Conservation (phyloP, 2,797 vertebrate species). For the Odontamblyopus rebecca region DNA sequence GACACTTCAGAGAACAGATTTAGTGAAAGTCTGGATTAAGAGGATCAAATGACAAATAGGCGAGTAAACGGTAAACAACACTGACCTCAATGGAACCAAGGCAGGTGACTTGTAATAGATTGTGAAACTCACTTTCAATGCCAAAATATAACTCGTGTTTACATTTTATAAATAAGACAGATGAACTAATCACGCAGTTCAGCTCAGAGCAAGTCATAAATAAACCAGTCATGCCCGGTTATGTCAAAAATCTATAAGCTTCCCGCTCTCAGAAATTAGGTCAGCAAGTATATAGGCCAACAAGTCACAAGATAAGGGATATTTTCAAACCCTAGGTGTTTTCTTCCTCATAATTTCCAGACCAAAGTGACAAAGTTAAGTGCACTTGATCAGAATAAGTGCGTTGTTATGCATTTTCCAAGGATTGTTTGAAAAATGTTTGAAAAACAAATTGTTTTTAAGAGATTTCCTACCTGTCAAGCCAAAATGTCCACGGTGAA, state of each 20-base stretch:
- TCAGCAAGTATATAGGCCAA: conserved; percentile 38
- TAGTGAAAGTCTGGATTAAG: conserved; percentile 18
- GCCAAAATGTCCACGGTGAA: conserved; percentile 94
- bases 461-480: conserved; percentile 84
- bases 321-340: neutral
- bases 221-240: conserved; percentile 11
- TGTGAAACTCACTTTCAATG: conserved; percentile 31
- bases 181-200: neutral
- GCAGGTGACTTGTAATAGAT: conserved; percentile 35
- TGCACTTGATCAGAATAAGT: conserved; percentile 1
- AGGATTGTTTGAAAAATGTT: neutral
- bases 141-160: neutral
- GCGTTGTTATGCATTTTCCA: conserved; percentile 45
- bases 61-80: conserved; percentile 72
- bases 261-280: conserved; percentile 46
- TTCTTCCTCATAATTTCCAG: neutral
- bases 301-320: conserved; percentile 7
- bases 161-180: neutral
- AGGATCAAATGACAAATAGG: conserved; percentile 62
- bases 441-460: conserved; percentile 12
- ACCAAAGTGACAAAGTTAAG: neutral
- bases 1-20: conserved; percentile 20
- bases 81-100: conserved; percentile 62
- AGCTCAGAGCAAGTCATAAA: neutral
- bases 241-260: conserved; percentile 27